Conservation (phyloP, 2,888 invertebrate species). For the Erebia aethiops region DNA sequence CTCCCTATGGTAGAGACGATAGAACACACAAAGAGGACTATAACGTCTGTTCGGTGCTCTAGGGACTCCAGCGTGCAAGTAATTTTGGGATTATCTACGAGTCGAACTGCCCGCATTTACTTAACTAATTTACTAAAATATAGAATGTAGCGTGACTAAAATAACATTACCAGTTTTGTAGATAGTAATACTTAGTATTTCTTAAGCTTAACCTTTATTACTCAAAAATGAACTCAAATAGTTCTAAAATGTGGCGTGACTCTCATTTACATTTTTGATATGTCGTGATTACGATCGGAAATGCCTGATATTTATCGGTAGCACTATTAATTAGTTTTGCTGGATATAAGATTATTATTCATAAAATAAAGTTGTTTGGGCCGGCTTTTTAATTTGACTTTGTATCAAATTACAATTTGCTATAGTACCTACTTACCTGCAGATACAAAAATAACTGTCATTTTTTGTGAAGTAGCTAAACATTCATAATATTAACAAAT, state of each 20-base stretch:
- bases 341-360: neutral
- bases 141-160: neutral
- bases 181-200: neutral
- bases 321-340: conserved; percentile 7
- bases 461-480: too few species aligned
- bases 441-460: too few species aligned
- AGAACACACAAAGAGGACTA: too few species aligned
- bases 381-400: conserved; percentile 5
- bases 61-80: too few species aligned
- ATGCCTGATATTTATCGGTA: conserved; percentile 11
- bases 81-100: too few species aligned
- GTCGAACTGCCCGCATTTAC: too few species aligned
- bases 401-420: too few species aligned
- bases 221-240: neutral
- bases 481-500: too few species aligned
- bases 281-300: conserved; percentile 10
- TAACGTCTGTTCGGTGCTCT: too few species aligned
- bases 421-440: too few species aligned
- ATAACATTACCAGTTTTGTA: neutral
- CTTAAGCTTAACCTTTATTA: neutral
- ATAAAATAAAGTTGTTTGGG: conserved; percentile 1
- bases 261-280: neutral
- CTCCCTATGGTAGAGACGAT: too few species aligned
- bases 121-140: too few species aligned
- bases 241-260: conserved; percentile 7